A percentile compares a stretch with the other conserved stretches of the same genome.
phyloP scores from a whole-genome alignment of 2,113 vertebrate genomes.

The Microcebus murinus region DNA sequence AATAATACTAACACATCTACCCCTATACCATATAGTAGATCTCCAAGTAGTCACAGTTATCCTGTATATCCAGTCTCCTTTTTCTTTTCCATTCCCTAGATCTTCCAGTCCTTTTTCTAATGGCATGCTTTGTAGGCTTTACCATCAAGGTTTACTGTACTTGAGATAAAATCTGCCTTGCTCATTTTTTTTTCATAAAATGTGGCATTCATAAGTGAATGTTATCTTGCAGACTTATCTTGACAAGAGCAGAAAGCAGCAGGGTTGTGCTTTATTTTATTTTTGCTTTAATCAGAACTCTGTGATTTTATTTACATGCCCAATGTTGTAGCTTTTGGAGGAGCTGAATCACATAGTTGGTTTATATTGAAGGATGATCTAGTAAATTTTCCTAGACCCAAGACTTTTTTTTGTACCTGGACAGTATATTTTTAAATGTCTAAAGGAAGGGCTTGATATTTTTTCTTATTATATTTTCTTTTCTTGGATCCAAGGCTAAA shows the following conservation, averaged over 20 bases:
- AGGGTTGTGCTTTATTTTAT: neutral
- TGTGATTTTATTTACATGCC: constrained; percentile 23
- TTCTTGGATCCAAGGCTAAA: constrained; percentile 38
- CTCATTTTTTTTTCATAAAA: constrained; percentile 40
- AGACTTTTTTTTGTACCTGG: neutral
- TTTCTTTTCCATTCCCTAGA: neutral
- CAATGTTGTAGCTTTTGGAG: constrained; percentile 26
- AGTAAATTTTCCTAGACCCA: neutral
- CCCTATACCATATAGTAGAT: neutral
- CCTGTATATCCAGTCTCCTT: neutral
- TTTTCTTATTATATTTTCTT: constrained; percentile 38
- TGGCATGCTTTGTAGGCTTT: neutral
- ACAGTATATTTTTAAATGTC: constrained; percentile 25
- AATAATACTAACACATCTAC: neutral
- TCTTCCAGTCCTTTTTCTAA: constrained; percentile 2
- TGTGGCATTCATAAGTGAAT: neutral
- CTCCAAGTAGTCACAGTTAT: neutral
- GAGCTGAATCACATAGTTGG: neutral
- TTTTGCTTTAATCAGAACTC: neutral
- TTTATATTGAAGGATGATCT: constrained; percentile 16
- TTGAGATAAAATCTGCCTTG: neutral
- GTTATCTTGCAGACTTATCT: neutral
- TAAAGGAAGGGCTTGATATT: neutral
- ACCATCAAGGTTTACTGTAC: neutral
- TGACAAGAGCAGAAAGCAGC: neutral